Conservation (phyloP, 2,797 vertebrate species). For the Clarias pachynema region DNA sequence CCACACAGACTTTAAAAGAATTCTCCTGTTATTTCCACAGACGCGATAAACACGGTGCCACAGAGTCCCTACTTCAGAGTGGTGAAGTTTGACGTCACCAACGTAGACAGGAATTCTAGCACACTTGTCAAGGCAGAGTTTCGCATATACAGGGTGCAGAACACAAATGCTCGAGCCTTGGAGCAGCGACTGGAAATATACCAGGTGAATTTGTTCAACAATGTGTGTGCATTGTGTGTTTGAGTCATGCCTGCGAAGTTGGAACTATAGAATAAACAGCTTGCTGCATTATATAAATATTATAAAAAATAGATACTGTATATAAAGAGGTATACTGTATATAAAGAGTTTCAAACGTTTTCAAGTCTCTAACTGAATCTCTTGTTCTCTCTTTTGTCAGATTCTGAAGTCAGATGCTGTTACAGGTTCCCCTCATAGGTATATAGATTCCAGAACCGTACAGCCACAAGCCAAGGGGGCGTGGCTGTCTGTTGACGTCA, state of each 20-base stretch:
- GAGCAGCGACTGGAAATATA: slow-evolving; percentile 84
- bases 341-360: not conserved
- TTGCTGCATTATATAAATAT: not conserved
- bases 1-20: slow-evolving; percentile 18
- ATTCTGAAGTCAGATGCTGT: slow-evolving; percentile 75
- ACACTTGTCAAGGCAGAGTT: slow-evolving; percentile 82
- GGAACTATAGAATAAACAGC: not conserved
- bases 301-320: too few relatives aligned
- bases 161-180: slow-evolving; percentile 73
- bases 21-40: slow-evolving; percentile 60
- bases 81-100: slow-evolving; percentile 76
- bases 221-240: not conserved
- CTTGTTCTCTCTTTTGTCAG: slow-evolving; percentile 57
- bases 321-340: not conserved
- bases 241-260: not conserved
- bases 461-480: slow-evolving; percentile 73
- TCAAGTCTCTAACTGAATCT: not conserved
- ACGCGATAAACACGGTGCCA: slow-evolving; percentile 69
- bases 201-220: slow-evolving; percentile 69
- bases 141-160: slow-evolving; percentile 80
- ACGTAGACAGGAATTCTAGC: slow-evolving; percentile 77
- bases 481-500: slow-evolving; percentile 81
- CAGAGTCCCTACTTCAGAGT: slow-evolving; percentile 75
- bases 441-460: slow-evolving; percentile 80
- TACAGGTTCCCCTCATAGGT: slow-evolving; percentile 76